Evolutionary conservation across 1,140 invertebrate species (phyloP), one percentile per base, ranked within the genome.

Genomic region (Nilaparvata lugens): DNA sequence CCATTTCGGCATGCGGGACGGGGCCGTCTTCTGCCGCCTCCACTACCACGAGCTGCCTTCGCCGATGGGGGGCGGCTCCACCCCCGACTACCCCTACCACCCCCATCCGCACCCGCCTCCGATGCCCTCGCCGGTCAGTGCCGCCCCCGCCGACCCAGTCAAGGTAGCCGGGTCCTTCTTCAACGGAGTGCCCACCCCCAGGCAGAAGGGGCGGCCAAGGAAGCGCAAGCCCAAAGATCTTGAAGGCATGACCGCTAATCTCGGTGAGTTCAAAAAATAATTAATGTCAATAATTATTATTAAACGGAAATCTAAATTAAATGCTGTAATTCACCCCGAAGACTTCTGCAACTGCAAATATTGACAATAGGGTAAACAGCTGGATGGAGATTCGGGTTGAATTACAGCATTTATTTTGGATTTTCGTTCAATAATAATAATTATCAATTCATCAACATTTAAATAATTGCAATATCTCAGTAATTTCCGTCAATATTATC

Each of bases 181-280:
- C 78, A 91, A 89, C 72, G 87, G 88, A 13, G 76, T 64, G 72
- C 75, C 51, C 66, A 77, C 81, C 56, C 86, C 87, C 0, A 78
- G 88, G 66, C 92, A 95, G 73, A 96, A 97, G 78, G 93, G 93
- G 1, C 77, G 93, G 62, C 92, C 93, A 0, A 81, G 92, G 71
- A 96, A 95, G 75, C 80, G 92, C 78, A 95, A 93, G 74, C 88
- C 88, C 45, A 91, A 91, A 78, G 89, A 91, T 70, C 79, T 91
- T 56, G 89, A 91, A 68, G 78, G 85, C 38, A 88, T 91, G 84
- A 87, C 87, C 19, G 86, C 87, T 24, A 90, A 85, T 75, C 81
- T 91, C 72, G 88, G 87, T 89, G 74, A 85, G 83, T 79, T 62
- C 9, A n/a, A 13, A 9, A 42, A 42, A 42, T 42, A 11, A 11